A percentile compares a stretch with the other conserved stretches of the same genome.
These are phyloP conservation scores for Drosophila flavopinicola DNA, from an alignment of 2,888 invertebrate genomes.

Conservation along the genomic window DNA sequence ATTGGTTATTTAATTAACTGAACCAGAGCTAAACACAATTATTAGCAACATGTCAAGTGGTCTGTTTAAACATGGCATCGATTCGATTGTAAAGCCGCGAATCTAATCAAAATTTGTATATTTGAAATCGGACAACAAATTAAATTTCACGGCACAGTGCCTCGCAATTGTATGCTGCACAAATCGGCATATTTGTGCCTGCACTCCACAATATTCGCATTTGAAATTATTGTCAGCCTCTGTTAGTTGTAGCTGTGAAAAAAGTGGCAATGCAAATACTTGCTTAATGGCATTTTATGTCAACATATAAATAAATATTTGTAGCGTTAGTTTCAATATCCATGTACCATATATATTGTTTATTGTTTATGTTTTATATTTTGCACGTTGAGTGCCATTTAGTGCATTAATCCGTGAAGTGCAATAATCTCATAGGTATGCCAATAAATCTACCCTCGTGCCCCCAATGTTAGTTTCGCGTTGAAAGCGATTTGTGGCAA, in stretches of 20 bases:
- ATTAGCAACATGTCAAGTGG: not conserved
- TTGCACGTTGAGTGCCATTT: conserved; percentile 40
- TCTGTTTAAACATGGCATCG: not conserved
- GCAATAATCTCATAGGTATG: conserved; percentile 36
- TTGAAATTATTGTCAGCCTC: conserved; percentile 3
- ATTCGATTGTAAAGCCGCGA: conserved; percentile 5
- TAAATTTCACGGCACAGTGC: conserved; percentile 53
- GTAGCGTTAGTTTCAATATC: conserved; percentile 14
- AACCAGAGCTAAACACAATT: not conserved
- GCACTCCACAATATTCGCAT: conserved; percentile 10
- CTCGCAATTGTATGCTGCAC: conserved; percentile 15
- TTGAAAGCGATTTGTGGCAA: conserved; percentile 33
- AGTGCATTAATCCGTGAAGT: conserved; percentile 50
- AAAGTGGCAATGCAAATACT: conserved; percentile 38
- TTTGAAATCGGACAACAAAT: conserved; percentile 28
- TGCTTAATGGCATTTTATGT: conserved; percentile 38
- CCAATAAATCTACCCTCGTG: conserved; percentile 33
- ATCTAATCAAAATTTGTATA: conserved; percentile 9
- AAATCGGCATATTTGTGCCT: conserved; percentile 2
- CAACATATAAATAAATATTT: conserved; percentile 38
- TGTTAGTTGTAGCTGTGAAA: conserved; percentile 24
- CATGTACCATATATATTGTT: conserved; percentile 11
- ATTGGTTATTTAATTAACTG: conserved; percentile 5
- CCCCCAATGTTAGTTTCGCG: conserved; percentile 2
- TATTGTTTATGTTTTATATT: conserved; percentile 20